Conservation (phyloP, 2,888 invertebrate species). For the Philonicus albiceps region DNA sequence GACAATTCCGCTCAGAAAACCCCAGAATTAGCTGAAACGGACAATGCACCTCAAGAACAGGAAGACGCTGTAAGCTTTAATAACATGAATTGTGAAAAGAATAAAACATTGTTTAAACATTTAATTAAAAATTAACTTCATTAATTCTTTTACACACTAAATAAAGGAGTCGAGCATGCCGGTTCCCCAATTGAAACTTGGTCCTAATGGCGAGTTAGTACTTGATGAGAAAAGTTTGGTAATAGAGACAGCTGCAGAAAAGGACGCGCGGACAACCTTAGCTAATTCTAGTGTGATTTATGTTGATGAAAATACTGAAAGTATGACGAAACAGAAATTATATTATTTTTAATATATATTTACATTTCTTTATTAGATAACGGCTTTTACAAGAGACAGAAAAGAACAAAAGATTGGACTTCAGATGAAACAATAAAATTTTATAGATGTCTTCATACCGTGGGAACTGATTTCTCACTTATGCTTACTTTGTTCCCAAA, state of each 20-base stretch:
- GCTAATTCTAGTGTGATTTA: constrained; percentile 73
- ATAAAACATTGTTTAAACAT: neutral
- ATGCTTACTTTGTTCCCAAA: constrained; percentile 86
- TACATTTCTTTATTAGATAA: constrained; percentile 55
- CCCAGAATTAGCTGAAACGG: neutral
- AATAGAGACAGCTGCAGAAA: constrained; percentile 75
- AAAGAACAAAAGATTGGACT: constrained; percentile 78
- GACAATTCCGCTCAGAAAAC: neutral
- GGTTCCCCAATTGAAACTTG: constrained; percentile 85
- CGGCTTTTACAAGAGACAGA: constrained; percentile 73
- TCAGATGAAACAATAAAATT: constrained; percentile 86
- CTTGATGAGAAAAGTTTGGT: constrained; percentile 86
- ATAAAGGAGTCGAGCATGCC: constrained; percentile 66
- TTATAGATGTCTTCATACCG: constrained; percentile 85
- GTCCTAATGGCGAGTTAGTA: constrained; percentile 83
- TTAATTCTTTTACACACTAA: neutral
- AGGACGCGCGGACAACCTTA: constrained; percentile 70
- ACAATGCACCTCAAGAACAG: neutral
- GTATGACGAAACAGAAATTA: neutral
- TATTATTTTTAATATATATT: neutral
- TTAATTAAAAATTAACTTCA: neutral
- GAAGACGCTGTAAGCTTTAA: neutral
- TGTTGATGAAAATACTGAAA: constrained; percentile 67
- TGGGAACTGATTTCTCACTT: constrained; percentile 92
- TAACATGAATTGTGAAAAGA: neutral